Base-by-base conservation (phyloP, 2,113 vertebrate genomes). In the Promerops cafer region DNA sequence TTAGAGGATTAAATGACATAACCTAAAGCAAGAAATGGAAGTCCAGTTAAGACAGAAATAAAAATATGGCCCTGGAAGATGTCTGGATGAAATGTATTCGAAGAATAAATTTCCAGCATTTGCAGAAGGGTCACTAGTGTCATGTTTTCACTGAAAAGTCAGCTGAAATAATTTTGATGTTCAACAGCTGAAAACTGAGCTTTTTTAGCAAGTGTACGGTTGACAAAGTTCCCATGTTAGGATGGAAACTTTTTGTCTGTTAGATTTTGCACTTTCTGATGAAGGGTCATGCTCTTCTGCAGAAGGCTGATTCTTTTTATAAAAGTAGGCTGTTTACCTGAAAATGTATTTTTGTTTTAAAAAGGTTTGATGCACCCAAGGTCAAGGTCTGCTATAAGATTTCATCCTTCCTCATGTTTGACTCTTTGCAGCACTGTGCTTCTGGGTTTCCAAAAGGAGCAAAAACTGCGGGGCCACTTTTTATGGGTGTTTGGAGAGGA, bases 401-500 rank as follows among this genome's bases (percentile, higher is more conserved):
- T 66, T 87, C 69, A 90, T 57, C 26, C 61, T 78, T 83, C 26
- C 45, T 71, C 28, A 5, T 45, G 37, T 45, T 84, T 68, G 49
- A 82, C 54, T 83, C 39, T 83, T 37, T 63, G 49, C 61, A 90
- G 52, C 27, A 71, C 23, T 1, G 0, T 64, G 53, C 35, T 77
- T 94, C 83, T 92, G 56, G 30, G 28, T 78, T 93, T 92, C 76
- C 57, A 75, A 93, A 90, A 88, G 79, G 8, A 83, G 64, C 27
- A 90, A 85, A 93, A 85, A 70, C 33, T 66, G 47, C 47, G 74
- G 28, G 49, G 13, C 23, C 27, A 49, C 82, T 78, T 78, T 78
- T 95, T 81, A 93, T 72, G 72, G 40, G 27, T 89, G 28, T 96
- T 95, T 94, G 87, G 57, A 94, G 53, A 84, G 20, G 77, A 56